Conservation (phyloP, 2,797 vertebrate genomes). For the Sebastes trivittatus region DNA sequence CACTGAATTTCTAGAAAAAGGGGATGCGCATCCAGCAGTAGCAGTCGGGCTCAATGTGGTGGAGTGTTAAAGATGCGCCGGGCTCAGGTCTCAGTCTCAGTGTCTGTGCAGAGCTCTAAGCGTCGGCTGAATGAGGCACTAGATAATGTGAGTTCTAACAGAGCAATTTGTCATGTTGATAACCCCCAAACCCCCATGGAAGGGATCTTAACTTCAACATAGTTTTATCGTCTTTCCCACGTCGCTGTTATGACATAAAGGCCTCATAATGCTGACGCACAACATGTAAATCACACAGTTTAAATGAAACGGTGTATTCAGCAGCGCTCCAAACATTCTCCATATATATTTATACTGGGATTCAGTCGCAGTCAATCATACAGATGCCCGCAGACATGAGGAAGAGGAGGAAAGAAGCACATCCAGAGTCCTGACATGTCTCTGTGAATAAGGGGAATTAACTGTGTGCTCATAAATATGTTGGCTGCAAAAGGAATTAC, state of each 20-base stretch:
- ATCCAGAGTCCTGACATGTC: slow-evolving; percentile 52
- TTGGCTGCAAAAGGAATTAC: slow-evolving; percentile 63
- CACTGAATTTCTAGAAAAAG: no score
- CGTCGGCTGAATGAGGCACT: background rate
- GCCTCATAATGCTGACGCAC: slow-evolving; percentile 14
- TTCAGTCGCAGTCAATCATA: slow-evolving; percentile 68
- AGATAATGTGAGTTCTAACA: background rate
- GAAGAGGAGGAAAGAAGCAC: slow-evolving; percentile 57
- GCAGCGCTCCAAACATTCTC: slow-evolving; percentile 12
- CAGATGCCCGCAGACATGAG: slow-evolving; percentile 61
- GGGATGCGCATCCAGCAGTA: no score
- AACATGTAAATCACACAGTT: slow-evolving; percentile 7
- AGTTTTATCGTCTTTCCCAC: slow-evolving; percentile 30
- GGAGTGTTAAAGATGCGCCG: background rate
- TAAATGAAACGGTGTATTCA: slow-evolving; percentile 39
- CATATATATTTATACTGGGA: slow-evolving; percentile 33
- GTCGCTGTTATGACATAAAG: slow-evolving; percentile 6
- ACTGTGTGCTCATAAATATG: slow-evolving; percentile 71
- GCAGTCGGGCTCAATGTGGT: background rate
- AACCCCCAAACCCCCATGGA: slow-evolving; percentile 5
- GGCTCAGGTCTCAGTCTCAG: background rate
- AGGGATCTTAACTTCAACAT: slow-evolving; percentile 22
- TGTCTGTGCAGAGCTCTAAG: background rate
- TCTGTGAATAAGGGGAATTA: slow-evolving; percentile 64
- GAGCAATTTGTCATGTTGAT: slow-evolving; percentile 16